These are phyloP conservation scores for Crossocerus cetratus DNA, from an alignment of 2,888 invertebrate genomes.

Conservation along the genomic window DNA sequence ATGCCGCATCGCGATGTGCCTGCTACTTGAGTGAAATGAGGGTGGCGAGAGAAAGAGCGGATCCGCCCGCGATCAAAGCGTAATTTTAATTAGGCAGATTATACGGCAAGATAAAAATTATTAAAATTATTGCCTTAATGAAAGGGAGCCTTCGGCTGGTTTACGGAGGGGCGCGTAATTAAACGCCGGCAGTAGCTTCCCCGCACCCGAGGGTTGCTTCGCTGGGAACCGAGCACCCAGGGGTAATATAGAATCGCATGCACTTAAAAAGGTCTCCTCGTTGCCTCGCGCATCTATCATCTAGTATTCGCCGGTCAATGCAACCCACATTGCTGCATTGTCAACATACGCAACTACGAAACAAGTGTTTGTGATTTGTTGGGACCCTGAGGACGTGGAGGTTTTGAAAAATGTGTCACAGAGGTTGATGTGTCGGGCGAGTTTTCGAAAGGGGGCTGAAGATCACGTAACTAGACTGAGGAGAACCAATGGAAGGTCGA, in stretches of 20 bases:
- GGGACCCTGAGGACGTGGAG: no score
- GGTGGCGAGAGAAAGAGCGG: slow-evolving; percentile 21
- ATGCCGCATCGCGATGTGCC: no score
- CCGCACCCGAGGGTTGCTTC: slow-evolving; percentile 54
- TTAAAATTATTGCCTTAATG: slow-evolving; percentile 77
- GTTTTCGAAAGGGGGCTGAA: slow-evolving; percentile 36
- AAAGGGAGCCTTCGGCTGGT: slow-evolving; percentile 71
- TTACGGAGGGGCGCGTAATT: slow-evolving; percentile 73
- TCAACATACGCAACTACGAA: no score
- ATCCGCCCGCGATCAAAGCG: slow-evolving; percentile 73
- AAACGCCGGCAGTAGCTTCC: slow-evolving; percentile 69
- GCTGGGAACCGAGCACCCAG: slow-evolving; percentile 27
- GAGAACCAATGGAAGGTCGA: slow-evolving; percentile 72
- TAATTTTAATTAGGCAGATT: slow-evolving; percentile 77
- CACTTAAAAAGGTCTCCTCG: slow-evolving; percentile 39
- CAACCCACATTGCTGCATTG: no score
- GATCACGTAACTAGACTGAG: slow-evolving; percentile 25
- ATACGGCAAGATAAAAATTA: slow-evolving; percentile 77
- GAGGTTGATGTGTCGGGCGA: slow-evolving; percentile 39
- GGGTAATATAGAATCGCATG: slow-evolving; percentile 39
- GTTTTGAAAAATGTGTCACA: neutral
- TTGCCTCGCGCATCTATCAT: slow-evolving; percentile 14
- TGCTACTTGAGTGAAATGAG: no score
- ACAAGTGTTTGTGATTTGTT: no score
- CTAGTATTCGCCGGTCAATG: neutral